phyloP scores from a whole-genome alignment of 2,888 invertebrate species.

The Tenthredo notha region DNA sequence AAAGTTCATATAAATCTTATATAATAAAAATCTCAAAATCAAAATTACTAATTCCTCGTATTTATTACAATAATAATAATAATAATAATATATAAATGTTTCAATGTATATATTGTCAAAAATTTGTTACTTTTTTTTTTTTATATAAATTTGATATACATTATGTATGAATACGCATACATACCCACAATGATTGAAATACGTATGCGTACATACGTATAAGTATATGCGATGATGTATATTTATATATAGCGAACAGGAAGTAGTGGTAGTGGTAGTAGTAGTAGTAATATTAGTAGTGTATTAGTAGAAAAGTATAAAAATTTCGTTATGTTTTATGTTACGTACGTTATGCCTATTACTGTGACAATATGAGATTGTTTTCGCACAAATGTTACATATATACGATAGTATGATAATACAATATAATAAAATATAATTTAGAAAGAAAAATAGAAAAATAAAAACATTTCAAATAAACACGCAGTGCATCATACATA shows the following conservation, averaged over 20 bases:
- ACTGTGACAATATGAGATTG: constrained; percentile 14
- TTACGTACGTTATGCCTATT: neutral
- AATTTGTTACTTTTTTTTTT: neutral
- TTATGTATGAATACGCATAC: neutral
- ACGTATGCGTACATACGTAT: neutral
- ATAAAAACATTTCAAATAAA: neutral
- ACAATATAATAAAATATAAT: neutral
- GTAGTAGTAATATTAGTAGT: neutral
- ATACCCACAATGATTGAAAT: neutral
- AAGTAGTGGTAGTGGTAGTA: neutral
- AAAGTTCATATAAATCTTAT: neutral
- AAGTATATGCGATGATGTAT: constrained; percentile 1
- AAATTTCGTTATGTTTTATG: constrained; percentile 6
- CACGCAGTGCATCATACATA: neutral
- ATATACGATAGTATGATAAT: neutral
- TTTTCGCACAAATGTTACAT: constrained; percentile 6
- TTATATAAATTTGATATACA: neutral
- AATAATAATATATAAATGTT: constrained; percentile 10
- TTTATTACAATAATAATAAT: neutral
- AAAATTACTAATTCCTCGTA: neutral
- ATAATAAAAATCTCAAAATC: neutral
- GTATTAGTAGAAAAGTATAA: constrained; percentile 26
- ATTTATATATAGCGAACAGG: neutral
- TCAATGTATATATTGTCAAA: constrained; percentile 7
- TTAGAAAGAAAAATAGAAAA: neutral